phyloP scores from a whole-genome alignment of 2,888 invertebrate species.

The Spilosoma lubricipeda region DNA sequence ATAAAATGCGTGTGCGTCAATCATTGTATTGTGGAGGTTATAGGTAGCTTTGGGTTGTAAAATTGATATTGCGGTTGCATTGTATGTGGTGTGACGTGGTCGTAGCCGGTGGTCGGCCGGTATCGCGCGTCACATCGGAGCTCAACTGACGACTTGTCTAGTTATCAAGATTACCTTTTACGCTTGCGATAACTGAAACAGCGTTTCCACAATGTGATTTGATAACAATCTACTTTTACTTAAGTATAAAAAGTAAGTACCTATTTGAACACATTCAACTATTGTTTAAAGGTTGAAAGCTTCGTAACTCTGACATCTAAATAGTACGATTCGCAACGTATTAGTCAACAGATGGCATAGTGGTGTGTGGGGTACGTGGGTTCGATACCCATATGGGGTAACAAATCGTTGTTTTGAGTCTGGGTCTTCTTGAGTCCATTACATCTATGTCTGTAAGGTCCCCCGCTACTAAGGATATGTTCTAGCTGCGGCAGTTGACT shows the following conservation, averaged over 20 bases:
- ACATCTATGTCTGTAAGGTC: no score
- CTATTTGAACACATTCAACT: no score
- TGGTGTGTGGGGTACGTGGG: no score
- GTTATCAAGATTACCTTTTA: slow-evolving; percentile 62
- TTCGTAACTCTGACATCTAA: not conserved
- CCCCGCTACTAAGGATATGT: no score
- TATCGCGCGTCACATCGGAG: slow-evolving; percentile 36
- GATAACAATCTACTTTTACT: slow-evolving; percentile 39
- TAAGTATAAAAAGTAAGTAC: not conserved
- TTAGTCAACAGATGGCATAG: no score
- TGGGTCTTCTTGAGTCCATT: no score
- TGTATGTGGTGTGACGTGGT: slow-evolving; percentile 41
- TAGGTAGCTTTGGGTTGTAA: slow-evolving; percentile 50
- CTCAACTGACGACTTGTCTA: slow-evolving; percentile 38
- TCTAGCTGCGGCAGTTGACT: no score
- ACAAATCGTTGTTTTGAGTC: no score
- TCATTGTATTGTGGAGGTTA: slow-evolving; percentile 49
- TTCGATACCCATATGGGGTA: no score
- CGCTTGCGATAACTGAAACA: slow-evolving; percentile 38
- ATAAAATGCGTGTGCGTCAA: slow-evolving; percentile 58
- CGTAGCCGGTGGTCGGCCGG: slow-evolving; percentile 49
- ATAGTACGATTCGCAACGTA: not conserved
- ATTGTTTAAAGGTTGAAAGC: no score
- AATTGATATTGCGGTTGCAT: slow-evolving; percentile 49
- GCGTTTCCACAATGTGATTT: slow-evolving; percentile 20